These are phyloP conservation scores for Xenus cinereus DNA, from an alignment of 2,113 vertebrate species.

Conservation along the genomic window DNA sequence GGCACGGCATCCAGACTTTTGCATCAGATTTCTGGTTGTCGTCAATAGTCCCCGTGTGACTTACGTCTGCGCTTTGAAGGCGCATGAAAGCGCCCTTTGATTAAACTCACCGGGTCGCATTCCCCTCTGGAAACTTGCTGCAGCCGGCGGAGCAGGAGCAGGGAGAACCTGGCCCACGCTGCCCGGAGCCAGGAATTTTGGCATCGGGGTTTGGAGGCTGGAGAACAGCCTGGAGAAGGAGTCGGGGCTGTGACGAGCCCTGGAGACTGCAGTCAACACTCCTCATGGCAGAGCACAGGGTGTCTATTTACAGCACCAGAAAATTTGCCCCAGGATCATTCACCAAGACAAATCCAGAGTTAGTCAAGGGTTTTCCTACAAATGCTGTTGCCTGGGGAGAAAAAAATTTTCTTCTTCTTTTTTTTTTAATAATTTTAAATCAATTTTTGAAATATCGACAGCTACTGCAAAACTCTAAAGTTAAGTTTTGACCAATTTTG, in stretches of 20 bases:
- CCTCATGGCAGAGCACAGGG: background rate
- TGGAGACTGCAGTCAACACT: background rate
- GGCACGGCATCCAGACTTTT: background rate
- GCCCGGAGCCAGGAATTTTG: background rate
- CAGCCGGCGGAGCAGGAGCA: background rate
- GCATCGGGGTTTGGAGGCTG: background rate
- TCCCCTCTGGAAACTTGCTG: background rate
- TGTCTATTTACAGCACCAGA: background rate
- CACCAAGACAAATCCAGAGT: background rate
- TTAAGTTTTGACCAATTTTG: background rate
- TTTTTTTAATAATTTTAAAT: background rate
- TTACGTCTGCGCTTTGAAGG: fast-evolving
- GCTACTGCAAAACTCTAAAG: background rate
- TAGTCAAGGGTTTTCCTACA: background rate
- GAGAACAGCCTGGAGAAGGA: background rate
- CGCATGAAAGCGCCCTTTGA: background rate
- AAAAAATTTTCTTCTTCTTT: no score
- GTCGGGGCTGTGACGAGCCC: background rate
- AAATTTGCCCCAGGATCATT: background rate
- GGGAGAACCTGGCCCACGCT: background rate
- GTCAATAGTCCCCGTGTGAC: background rate
- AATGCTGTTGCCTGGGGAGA: background rate
- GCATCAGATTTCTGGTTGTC: background rate
- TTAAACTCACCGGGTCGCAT: fast-evolving
- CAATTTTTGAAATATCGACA: background rate